Base-by-base conservation (phyloP, 2,888 invertebrate genomes). In the Nemurella pictetii region DNA sequence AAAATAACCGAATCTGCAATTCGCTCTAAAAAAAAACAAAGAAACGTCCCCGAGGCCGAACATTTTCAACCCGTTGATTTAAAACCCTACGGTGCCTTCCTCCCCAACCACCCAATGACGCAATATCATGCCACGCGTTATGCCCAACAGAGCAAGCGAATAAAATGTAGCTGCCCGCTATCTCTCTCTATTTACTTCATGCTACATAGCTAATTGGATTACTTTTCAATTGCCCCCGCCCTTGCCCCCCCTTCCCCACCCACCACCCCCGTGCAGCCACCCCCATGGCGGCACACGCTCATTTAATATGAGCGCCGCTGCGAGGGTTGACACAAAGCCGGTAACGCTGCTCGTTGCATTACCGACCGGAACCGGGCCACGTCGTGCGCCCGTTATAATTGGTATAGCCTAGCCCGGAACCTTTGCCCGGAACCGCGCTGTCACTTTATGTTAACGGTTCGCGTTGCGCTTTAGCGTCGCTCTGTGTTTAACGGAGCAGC, bases 161-260 rank as follows among this genome's bases (percentile, higher is more conserved):
- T 55, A 55, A 55, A 55, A 55, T 55, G 55, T 55, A 55, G 55
- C 55, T n/a, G 55, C 9, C 55, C 20, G 55, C 55, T 55, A 55
- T 20, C 85, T 86, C 86, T 86, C 86, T 87, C 87, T 88, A 87
- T 88, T 88, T 87, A 87, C 87, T 87, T 87, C 86, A 86, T 86
- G 86, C 55, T 20, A n/a, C n/a, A n/a, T n/a, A 55, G 55, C 87
- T 87, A 87, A 87, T 87, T 87, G 87, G 86, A 87, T 87, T 87
- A 87, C 86, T 87, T 87, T 87, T 86, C 87, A 86, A 87, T 87
- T 87, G 86, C 85, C 86, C 78, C 85, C 81, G 74, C 86, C 81
- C 83, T 75, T n/a, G 25, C 29, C 30, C 20, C 32, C 74, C 80
- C 84, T 30, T 27, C 35, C 30, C 25, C 72, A 3, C 72, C n/a